phyloP scores from a whole-genome alignment of 2,797 vertebrate genomes.

The Pteronotus mesoamericanus region DNA sequence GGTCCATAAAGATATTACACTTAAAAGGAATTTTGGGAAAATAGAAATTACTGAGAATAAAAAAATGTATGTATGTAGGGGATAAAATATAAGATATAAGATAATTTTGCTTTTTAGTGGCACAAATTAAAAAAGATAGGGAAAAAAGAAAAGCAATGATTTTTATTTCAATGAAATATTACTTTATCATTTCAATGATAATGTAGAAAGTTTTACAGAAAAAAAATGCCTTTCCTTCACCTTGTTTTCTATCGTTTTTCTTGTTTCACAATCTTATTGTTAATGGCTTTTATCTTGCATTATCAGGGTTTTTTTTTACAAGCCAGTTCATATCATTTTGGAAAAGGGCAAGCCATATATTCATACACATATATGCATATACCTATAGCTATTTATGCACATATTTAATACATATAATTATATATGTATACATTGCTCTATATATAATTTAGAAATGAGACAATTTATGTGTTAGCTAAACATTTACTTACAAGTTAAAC shows the following conservation, averaged over 20 bases:
- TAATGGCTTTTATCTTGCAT: not conserved
- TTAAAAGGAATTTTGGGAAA: not conserved
- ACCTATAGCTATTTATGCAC: not conserved
- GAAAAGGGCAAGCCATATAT: not conserved
- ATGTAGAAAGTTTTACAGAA: not conserved
- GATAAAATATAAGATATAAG: not conserved
- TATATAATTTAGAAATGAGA: not conserved
- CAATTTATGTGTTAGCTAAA: not conserved
- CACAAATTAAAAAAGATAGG: not conserved
- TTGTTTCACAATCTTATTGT: not conserved
- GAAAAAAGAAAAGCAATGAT: not conserved
- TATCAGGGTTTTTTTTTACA: not conserved
- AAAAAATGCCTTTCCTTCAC: not conserved
- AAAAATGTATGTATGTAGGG: not conserved
- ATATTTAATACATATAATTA: not conserved
- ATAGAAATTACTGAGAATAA: not conserved
- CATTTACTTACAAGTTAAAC: slow-evolving; percentile 15
- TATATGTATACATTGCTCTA: not conserved
- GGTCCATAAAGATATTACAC: not conserved
- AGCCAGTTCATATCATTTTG: not conserved
- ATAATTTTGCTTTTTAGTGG: not conserved
- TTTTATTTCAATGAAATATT: not conserved
- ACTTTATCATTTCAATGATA: not conserved
- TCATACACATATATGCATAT: not conserved
- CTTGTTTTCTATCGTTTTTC: not conserved